Percentiles rank a stretch among this genome's conserved stretches.
Evolutionary conservation across 2,113 vertebrate species (phyloP).

Genomic region (Rhegmatorhina hoffmannsi): DNA sequence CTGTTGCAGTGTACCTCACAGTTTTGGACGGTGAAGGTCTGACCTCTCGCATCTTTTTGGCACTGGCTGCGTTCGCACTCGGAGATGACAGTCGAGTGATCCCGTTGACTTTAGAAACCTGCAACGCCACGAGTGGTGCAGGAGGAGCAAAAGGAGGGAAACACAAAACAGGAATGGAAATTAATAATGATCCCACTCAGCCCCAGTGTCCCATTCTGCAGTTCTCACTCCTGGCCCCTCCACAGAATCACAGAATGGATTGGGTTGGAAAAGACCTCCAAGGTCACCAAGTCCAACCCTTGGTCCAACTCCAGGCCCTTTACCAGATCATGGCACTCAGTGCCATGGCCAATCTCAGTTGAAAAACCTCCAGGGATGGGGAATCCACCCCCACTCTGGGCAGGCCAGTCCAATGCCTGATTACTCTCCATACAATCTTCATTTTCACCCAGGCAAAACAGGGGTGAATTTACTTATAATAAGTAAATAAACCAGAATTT

Average conservation of each 20-base stretch:
- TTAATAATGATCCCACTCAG: not conserved
- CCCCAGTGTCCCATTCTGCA: not conserved
- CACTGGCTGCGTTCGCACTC: slow-evolving; percentile 85
- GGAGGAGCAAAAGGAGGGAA: slow-evolving; percentile 15
- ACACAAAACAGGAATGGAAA: not conserved
- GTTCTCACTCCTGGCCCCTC: not conserved
- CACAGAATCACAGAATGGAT: no score
- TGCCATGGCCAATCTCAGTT: no score
- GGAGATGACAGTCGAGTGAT: slow-evolving; percentile 86
- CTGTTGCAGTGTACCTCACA: slow-evolving; percentile 99
- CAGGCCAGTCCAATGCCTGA: no score
- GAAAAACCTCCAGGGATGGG: not conserved
- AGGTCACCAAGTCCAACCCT: no score
- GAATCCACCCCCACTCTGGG: no score
- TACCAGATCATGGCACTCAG: no score
- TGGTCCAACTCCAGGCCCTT: no score
- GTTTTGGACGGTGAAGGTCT: slow-evolving; percentile 98
- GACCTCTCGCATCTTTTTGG: slow-evolving; percentile 97
- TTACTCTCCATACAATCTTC: no score
- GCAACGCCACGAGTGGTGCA: slow-evolving; percentile 1
- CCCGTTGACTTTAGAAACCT: slow-evolving; percentile 96
- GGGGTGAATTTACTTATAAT: no score
- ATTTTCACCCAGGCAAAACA: no score
- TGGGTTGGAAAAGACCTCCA: no score
- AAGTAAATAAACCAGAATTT: no score